phyloP scores from a whole-genome alignment of 2,113 vertebrate species.

The Coreoperca whiteheadi region DNA sequence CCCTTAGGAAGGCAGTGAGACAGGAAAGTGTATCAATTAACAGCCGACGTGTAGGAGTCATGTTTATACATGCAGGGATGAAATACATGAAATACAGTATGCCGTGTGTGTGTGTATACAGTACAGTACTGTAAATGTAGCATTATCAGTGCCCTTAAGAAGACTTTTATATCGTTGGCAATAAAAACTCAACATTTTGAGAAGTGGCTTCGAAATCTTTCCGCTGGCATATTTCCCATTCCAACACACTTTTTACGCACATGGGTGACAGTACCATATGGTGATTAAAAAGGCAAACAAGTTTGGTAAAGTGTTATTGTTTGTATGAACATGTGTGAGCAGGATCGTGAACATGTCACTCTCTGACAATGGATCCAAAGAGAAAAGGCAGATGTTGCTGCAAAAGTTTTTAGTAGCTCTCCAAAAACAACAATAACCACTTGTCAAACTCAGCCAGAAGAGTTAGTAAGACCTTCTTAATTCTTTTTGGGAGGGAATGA shows the following conservation, averaged over 20 bases:
- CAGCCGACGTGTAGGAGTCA: slow-evolving; percentile 54
- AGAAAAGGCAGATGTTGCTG: background rate
- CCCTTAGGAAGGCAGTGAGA: slow-evolving; percentile 42
- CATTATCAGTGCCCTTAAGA: background rate
- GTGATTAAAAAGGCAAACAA: background rate
- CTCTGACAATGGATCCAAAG: background rate
- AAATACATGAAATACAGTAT: slow-evolving; percentile 44
- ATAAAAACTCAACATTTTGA: slow-evolving; percentile 17
- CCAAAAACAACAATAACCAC: background rate
- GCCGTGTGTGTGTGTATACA: slow-evolving; percentile 24
- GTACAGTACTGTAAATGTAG: background rate
- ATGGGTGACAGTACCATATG: slow-evolving; percentile 30
- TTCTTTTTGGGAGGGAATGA: too few relatives aligned
- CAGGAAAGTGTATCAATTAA: slow-evolving; percentile 55
- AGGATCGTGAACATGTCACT: background rate
- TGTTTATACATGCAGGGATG: slow-evolving; percentile 59
- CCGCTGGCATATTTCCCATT: background rate
- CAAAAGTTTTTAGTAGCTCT: background rate
- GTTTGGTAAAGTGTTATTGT: background rate
- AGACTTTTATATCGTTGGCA: background rate
- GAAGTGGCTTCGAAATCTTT: background rate
- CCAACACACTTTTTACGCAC: slow-evolving; percentile 2
- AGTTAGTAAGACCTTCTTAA: too few relatives aligned
- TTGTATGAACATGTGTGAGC: background rate
- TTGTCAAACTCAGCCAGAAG: background rate